phyloP scores from a whole-genome alignment of 2,797 vertebrate genomes.

The Microhierax caerulescens region DNA sequence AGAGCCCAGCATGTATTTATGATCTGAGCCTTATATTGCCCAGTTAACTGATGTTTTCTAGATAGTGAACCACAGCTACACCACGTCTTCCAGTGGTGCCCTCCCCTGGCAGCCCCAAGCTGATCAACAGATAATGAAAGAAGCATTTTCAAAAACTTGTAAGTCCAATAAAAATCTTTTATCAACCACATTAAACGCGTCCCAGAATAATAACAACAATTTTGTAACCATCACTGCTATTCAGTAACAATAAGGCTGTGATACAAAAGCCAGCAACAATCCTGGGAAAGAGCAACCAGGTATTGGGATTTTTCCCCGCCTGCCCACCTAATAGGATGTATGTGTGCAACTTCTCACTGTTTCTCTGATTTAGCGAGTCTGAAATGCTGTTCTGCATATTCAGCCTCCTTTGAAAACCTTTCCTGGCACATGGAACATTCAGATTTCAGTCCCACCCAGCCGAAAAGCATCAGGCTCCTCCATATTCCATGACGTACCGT shows the following conservation, averaged over 20 bases:
- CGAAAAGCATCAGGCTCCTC: neutral
- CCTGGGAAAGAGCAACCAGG: neutral
- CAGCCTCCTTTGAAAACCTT: neutral
- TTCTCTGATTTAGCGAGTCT: neutral
- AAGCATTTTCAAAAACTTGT: neutral
- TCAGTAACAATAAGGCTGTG: neutral
- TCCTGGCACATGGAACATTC: neutral
- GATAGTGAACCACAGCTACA: neutral
- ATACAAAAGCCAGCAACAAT: neutral
- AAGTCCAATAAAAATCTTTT: neutral
- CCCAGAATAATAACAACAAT: neutral
- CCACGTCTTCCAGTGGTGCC: neutral
- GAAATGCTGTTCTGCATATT: neutral
- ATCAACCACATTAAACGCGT: neutral
- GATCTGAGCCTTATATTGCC: neutral
- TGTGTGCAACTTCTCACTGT: neutral
- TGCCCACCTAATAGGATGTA: neutral
- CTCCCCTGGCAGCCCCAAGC: neutral
- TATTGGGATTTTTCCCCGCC: neutral
- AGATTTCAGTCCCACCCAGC: neutral
- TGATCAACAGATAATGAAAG: neutral
- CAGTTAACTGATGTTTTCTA: neutral
- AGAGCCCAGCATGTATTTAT: conserved; percentile 9
- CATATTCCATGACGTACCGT: neutral
- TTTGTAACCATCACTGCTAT: neutral